Evolutionary conservation across 37 sponge, comb jelly and placozoan species (phyloP), one percentile per base, ranked within the genome.

Genomic region (Ianthella basta): DNA sequence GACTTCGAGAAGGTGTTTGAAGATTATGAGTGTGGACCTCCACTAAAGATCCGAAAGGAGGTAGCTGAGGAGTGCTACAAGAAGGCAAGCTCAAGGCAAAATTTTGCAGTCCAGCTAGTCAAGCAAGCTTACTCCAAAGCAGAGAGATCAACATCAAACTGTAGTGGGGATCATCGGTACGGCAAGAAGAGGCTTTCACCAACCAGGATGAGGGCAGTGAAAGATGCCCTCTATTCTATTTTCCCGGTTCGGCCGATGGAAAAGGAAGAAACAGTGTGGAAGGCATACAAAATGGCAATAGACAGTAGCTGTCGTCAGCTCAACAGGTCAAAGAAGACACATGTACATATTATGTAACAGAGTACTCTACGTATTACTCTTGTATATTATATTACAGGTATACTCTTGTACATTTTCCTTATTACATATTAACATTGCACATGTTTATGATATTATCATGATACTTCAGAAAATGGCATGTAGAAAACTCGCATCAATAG

Each of bases 241-340:
- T 19, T 37, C 19, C 73, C 73, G 32, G 73, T 72, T 19, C 37
- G 19, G 19, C 73, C 73, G 36, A 40, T 37, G 19, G 32, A 72
- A 19, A 72, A 23, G 21, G 30, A 23, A 12, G 38, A 72, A 38
- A 40, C 32, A 8, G 20, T 37, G 18, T 72, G 73, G 73, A 72
- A 72, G 73, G 20, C 14, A 33, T 72, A 72, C 73, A 72, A 40
- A 29, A 29, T 19, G 32, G 73, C 73, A 20, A 72, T 72, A 13
- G 73, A 72, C 73, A 72, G 73, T 40, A 72, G 73, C 30, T 72
- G 73, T 32, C 14, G 73, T 23, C 73, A 72, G 73, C 73, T 72
- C 13, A 72, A 72, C n/a, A n/a, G n/a, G n/a, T n/a, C n/a, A n/a
- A n/a, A n/a, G n/a, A n/a, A n/a, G n/a, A n/a, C n/a, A n/a, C n/a